A percentile compares a stretch with the other conserved stretches of the same genome.
Conservation (phyloP, 2,113 vertebrate species). For the Catharus minimus region DNA sequence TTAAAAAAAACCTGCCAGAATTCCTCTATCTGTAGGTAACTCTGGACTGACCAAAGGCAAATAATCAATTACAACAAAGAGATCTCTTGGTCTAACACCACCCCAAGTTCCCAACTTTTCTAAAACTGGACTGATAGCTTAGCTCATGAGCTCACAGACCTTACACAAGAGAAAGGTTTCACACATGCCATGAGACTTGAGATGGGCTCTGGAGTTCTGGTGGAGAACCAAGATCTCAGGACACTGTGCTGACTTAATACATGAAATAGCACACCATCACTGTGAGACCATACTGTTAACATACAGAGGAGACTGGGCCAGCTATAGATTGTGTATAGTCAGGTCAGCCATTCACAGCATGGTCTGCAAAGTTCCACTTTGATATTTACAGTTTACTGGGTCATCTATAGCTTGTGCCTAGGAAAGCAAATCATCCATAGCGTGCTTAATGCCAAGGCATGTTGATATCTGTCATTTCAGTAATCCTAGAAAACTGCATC, state of each 20-base stretch:
- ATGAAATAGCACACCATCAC: background rate
- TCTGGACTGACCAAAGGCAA: background rate
- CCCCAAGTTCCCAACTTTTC: background rate
- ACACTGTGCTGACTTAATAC: background rate
- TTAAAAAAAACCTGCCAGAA: background rate
- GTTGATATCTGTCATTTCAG: background rate
- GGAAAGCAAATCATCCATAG: background rate
- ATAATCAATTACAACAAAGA: background rate
- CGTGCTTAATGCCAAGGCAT: background rate
- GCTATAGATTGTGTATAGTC: background rate
- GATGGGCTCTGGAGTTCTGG: background rate
- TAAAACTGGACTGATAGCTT: background rate
- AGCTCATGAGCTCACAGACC: background rate
- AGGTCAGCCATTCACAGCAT: background rate
- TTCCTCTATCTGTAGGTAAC: background rate
- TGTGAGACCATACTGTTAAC: background rate
- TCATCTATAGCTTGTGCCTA: background rate
- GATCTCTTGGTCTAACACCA: background rate
- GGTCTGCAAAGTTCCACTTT: background rate
- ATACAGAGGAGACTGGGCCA: background rate
- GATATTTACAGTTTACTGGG: background rate
- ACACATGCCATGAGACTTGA: rapidly evolving
- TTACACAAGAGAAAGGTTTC: background rate
- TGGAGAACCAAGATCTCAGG: background rate
- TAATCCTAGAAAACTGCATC: background rate